phyloP scores from a whole-genome alignment of 2,888 invertebrate genomes.

The Julus scanicus region DNA sequence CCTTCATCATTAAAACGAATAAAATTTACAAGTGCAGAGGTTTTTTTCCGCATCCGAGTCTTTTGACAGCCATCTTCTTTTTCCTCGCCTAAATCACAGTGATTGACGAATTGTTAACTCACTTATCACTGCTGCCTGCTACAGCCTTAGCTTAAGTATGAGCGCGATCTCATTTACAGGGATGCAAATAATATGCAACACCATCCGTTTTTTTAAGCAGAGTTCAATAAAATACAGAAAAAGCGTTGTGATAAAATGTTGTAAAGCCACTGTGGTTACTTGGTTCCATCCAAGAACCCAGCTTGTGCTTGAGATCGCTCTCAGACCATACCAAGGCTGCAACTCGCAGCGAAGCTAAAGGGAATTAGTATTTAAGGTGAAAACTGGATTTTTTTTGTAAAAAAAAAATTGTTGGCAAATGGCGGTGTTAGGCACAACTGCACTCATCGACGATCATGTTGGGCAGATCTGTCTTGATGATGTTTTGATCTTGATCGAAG shows the following conservation, averaged over 20 bases:
- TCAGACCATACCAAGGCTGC: background rate
- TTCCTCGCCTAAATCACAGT: constrained; percentile 10
- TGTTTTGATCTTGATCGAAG: constrained; percentile 88
- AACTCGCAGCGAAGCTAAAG: background rate
- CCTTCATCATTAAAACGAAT: constrained; percentile 18
- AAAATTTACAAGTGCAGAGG: constrained; percentile 10
- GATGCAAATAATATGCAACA: background rate
- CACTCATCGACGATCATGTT: constrained; percentile 97
- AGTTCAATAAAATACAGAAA: no score
- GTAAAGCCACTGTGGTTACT: no score
- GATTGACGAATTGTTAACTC: constrained; percentile 40
- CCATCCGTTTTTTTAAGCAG: no score
- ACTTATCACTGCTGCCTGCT: background rate
- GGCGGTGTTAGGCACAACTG: constrained; percentile 82
- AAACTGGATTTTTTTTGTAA: background rate
- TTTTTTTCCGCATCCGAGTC: background rate
- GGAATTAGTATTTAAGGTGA: background rate
- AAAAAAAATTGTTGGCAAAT: constrained; percentile 18
- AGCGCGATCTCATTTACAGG: background rate
- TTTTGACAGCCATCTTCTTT: constrained; percentile 13
- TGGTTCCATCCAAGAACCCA: no score
- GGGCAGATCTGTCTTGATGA: constrained; percentile 92
- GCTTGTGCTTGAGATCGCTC: background rate
- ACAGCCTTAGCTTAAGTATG: background rate
- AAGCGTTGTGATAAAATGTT: no score